Evolutionary conservation across 2,797 vertebrate genomes (phyloP).

Genomic region (Neosilurus hyrtlii): DNA sequence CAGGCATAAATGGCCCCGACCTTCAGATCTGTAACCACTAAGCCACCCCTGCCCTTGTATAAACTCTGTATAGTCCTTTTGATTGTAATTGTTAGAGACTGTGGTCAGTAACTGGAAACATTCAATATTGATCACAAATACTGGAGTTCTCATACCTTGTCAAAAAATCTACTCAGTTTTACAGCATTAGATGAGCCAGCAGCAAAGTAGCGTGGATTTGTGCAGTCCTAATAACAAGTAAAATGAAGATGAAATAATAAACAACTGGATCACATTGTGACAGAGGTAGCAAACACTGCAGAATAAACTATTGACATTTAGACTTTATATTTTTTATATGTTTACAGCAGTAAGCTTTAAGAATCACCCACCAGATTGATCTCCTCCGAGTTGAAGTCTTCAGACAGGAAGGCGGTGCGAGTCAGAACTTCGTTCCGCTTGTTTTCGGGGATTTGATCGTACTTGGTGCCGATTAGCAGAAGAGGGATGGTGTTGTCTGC

Average conservation of each 20-base stretch:
- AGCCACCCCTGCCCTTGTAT: too few relatives aligned
- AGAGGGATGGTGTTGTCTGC: constrained; percentile 92
- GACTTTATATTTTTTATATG: not conserved
- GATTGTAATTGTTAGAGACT: not conserved
- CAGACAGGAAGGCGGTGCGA: constrained; percentile 91
- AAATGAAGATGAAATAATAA: not conserved
- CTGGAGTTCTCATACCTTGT: constrained; percentile 81
- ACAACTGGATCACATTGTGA: not conserved
- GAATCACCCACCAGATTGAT: constrained; percentile 86
- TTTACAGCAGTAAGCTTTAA: not conserved
- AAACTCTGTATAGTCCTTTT: not conserved
- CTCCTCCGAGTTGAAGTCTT: constrained; percentile 97
- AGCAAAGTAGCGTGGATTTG: constrained; percentile 89
- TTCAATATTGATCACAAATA: not conserved
- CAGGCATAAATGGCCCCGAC: too few relatives aligned
- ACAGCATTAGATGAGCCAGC: constrained; percentile 98
- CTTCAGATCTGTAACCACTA: too few relatives aligned
- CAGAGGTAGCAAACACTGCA: not conserved
- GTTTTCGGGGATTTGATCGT: constrained; percentile 93
- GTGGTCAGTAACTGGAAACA: too few relatives aligned
- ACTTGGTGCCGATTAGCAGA: constrained; percentile 93
- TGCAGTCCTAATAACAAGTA: constrained; percentile 78
- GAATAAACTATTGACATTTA: not conserved
- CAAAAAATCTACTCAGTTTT: constrained; percentile 96
- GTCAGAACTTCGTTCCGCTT: constrained; percentile 91